Evolutionary conservation across 2,888 invertebrate species (phyloP).

Genomic region (Sarcophaga caerulescens): DNA sequence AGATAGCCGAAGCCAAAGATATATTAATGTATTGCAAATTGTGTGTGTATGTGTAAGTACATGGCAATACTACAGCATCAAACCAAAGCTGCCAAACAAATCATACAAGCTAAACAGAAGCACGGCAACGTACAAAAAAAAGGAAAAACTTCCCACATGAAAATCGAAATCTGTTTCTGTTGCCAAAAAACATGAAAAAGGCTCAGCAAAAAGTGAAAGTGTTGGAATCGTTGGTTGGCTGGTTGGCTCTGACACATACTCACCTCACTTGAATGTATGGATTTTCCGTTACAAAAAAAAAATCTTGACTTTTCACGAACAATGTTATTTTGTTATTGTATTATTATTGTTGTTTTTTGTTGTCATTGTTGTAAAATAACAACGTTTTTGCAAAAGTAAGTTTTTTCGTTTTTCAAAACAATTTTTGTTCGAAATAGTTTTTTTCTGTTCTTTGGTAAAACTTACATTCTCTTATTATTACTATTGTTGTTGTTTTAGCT

Average conservation of each 20-base stretch:
- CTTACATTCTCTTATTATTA: background rate
- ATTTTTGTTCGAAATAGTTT: conserved; percentile 42
- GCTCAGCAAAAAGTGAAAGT: conserved; percentile 21
- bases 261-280: too few relatives aligned
- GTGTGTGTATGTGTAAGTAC: too few relatives aligned
- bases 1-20: background rate
- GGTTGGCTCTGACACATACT: too few relatives aligned
- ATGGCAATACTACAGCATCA: background rate
- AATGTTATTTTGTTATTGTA: background rate
- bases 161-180: conserved; percentile 41
- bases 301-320: background rate
- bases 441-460: background rate
- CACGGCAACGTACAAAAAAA: too few relatives aligned
- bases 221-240: background rate
- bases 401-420: background rate
- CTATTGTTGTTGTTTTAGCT: conserved; percentile 2
- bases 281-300: background rate
- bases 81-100: background rate
- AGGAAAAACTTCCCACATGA: conserved; percentile 17
- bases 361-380: background rate
- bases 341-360: background rate
- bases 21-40: background rate
- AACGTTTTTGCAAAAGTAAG: conserved; percentile 36
- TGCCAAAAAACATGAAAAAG: conserved; percentile 26
- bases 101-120: background rate